phyloP scores from a whole-genome alignment of 1,140 invertebrate species.

The Meloidogyne exigua region DNA sequence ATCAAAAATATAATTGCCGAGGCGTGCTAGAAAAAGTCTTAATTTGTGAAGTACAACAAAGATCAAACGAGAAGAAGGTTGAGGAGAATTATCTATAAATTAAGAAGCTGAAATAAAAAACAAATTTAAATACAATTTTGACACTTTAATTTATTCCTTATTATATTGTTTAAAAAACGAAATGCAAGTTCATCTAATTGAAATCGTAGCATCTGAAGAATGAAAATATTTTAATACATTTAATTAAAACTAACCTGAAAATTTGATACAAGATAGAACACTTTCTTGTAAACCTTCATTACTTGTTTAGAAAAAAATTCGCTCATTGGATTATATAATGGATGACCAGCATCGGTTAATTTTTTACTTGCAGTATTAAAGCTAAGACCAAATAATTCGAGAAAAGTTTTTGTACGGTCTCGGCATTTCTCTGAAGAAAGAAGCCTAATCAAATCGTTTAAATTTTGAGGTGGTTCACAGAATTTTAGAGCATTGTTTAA shows the following conservation, averaged over 20 bases:
- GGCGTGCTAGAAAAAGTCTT: conserved; percentile 1
- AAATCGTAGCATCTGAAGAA: conserved; percentile 8
- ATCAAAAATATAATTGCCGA: conserved; percentile 20
- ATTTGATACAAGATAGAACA: conserved; percentile 13
- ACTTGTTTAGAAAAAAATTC: conserved; percentile 5
- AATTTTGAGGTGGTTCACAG: conserved; percentile 2
- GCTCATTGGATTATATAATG: neutral
- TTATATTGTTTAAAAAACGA: neutral
- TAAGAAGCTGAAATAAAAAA: neutral
- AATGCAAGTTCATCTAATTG: conserved; percentile 9
- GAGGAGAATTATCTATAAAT: neutral
- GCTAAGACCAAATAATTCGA: neutral
- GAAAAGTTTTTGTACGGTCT: conserved; percentile 1
- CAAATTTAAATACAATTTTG: neutral
- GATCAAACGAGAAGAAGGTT: neutral
- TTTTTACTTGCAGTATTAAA: neutral
- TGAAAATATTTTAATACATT: neutral
- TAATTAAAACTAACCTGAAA: conserved; percentile 12
- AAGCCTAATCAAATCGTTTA: conserved; percentile 13
- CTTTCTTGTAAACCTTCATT: conserved; percentile 5
- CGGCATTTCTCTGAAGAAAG: neutral
- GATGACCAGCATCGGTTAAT: neutral
- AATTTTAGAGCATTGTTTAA: conserved; percentile 9
- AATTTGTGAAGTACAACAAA: conserved; percentile 7
- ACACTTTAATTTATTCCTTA: neutral